A percentile compares a stretch with the other conserved stretches of the same genome.
phyloP scores from a whole-genome alignment of 2,888 invertebrate species.

The Scaeva pyrastri region DNA sequence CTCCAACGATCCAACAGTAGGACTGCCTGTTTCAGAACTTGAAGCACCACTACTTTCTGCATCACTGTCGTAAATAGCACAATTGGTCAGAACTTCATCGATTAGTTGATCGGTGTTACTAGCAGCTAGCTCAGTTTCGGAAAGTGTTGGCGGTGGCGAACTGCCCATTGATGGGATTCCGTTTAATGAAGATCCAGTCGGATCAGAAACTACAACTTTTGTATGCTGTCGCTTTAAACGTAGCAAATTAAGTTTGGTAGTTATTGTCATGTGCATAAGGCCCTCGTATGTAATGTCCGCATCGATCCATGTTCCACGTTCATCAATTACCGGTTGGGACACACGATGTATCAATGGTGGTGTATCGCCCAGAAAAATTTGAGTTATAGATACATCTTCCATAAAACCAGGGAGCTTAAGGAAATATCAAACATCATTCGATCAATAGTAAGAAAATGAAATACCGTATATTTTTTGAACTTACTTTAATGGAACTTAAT shows the following conservation, averaged over 20 bases:
- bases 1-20: conserved; percentile 76
- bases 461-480: not conserved
- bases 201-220: conserved; percentile 53
- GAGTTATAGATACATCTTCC: conserved; percentile 90
- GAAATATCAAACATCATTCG: not conserved
- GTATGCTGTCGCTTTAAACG: conserved; percentile 80
- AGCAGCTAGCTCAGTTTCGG: conserved; percentile 63
- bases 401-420: conserved; percentile 91
- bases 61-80: conserved; percentile 83
- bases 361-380: conserved; percentile 88
- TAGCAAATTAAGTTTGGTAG: conserved; percentile 90
- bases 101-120: conserved; percentile 70
- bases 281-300: conserved; percentile 91
- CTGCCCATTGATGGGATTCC: conserved; percentile 60
- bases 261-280: conserved; percentile 89
- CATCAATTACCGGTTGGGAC: conserved; percentile 88
- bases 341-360: conserved; percentile 87
- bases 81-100: conserved; percentile 75
- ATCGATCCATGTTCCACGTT: conserved; percentile 93
- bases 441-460: not conserved
- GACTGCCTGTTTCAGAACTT: conserved; percentile 82
- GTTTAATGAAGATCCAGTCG: not conserved
- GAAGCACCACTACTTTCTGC: conserved; percentile 83
- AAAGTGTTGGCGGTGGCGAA: conserved; percentile 63
- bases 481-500: conserved; percentile 82